Evolutionary conservation across 2,888 invertebrate species (phyloP).

Genomic region (Galeruca laticollis): DNA sequence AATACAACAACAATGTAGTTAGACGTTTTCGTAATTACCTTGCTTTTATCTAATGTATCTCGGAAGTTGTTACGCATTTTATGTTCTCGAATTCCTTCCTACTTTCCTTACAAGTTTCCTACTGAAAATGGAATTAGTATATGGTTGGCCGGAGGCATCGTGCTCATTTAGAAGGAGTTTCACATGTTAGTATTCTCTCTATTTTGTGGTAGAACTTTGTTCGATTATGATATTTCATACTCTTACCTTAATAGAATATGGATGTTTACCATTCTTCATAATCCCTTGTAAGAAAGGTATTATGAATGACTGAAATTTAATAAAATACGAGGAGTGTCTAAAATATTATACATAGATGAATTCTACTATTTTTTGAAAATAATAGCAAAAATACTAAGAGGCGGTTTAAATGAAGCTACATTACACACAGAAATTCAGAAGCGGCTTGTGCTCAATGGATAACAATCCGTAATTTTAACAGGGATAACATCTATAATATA

Average conservation of each 20-base stretch:
- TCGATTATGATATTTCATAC: background rate
- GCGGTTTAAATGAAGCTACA: no score
- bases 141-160: constrained; percentile 23
- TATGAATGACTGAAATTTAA: no score
- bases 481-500: no score
- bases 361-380: no score
- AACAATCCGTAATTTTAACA: no score
- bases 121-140: constrained; percentile 20
- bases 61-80: constrained; percentile 51
- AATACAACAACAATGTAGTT: constrained; percentile 52
- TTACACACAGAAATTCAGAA: no score
- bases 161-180: constrained; percentile 29
- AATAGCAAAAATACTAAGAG: no score
- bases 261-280: background rate
- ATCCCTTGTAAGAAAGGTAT: no score
- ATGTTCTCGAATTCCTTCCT: constrained; percentile 49
- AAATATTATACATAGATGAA: no score
- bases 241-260: background rate
- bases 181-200: constrained; percentile 20
- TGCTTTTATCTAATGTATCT: constrained; percentile 51
- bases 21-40: constrained; percentile 58
- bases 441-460: no score
- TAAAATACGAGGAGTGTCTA: no score
- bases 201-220: constrained; percentile 2
- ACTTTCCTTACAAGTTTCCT: constrained; percentile 44